Percentiles rank a stretch among this genome's conserved stretches.
Conservation (phyloP, 2,113 vertebrate species). For the Columba janthina region DNA sequence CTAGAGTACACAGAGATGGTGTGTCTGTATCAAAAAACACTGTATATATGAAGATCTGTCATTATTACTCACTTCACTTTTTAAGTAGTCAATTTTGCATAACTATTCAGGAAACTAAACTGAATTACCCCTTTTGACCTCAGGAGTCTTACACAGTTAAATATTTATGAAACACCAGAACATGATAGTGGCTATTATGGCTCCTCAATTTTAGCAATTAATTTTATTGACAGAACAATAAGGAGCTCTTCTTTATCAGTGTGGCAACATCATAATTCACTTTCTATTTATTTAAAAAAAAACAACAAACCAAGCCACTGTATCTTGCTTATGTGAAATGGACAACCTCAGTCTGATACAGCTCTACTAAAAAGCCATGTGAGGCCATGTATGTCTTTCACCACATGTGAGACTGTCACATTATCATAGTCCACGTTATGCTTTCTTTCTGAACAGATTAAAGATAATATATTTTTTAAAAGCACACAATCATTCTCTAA, state of each 20-base stretch:
- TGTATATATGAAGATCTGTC: background rate
- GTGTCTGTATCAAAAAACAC: background rate
- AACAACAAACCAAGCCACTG: background rate
- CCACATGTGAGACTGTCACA: background rate
- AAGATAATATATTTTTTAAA: constrained; percentile 80
- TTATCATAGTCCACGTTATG: background rate
- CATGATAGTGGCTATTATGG: constrained; percentile 48
- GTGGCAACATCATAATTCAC: background rate
- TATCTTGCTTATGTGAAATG: background rate
- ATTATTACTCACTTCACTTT: constrained; percentile 33
- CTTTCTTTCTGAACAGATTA: constrained; percentile 43
- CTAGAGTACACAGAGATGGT: background rate
- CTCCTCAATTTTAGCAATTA: constrained; percentile 67
- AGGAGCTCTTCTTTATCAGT: constrained; percentile 5
- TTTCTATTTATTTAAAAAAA: constrained; percentile 4
- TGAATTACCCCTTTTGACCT: constrained; percentile 56
- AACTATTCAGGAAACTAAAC: constrained; percentile 16
- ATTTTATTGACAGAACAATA: constrained; percentile 71
- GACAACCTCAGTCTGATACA: background rate
- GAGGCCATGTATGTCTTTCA: background rate
- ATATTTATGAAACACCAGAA: constrained; percentile 66
- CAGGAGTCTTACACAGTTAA: constrained; percentile 52
- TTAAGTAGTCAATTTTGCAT: constrained; percentile 11
- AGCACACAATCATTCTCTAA: constrained; percentile 60
- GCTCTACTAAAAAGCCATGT: background rate